These are phyloP conservation scores for Liasis olivaceus DNA, from an alignment of 2,797 vertebrate genomes.

Conservation along the genomic window DNA sequence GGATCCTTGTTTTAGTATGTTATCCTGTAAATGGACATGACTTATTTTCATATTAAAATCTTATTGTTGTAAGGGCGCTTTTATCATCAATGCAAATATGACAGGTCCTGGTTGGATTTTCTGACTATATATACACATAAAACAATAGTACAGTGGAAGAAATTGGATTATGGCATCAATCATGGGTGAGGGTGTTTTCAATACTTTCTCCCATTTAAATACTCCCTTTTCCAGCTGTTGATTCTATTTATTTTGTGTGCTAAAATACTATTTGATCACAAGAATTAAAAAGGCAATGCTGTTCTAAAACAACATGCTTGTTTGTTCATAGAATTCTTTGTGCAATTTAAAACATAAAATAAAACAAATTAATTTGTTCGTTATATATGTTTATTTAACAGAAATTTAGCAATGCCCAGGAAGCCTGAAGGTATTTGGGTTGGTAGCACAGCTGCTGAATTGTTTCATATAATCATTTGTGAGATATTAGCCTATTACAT, in stretches of 20 bases:
- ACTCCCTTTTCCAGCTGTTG: conserved; percentile 3
- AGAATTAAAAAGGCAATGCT: not conserved
- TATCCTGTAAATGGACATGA: not conserved
- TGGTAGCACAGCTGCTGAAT: not conserved
- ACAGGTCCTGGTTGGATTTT: not conserved
- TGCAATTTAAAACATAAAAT: not conserved
- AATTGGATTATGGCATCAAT: not conserved
- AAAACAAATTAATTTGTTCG: not conserved
- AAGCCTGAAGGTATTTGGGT: not conserved
- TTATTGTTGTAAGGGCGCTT: not conserved
- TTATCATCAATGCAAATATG: not conserved
- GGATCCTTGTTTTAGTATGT: not conserved
- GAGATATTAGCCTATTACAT: not conserved
- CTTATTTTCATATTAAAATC: not conserved
- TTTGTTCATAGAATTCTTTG: not conserved
- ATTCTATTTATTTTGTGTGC: not conserved
- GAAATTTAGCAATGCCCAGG: not conserved
- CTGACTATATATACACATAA: not conserved
- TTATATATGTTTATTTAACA: not conserved
- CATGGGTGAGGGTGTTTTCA: not conserved
- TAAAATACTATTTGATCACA: not conserved
- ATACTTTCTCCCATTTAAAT: not conserved
- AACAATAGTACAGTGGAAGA: not conserved
- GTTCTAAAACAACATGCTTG: not conserved
- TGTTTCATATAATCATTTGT: not conserved